Base-by-base conservation (phyloP, 2,113 vertebrate genomes). In the Scomber colias region DNA sequence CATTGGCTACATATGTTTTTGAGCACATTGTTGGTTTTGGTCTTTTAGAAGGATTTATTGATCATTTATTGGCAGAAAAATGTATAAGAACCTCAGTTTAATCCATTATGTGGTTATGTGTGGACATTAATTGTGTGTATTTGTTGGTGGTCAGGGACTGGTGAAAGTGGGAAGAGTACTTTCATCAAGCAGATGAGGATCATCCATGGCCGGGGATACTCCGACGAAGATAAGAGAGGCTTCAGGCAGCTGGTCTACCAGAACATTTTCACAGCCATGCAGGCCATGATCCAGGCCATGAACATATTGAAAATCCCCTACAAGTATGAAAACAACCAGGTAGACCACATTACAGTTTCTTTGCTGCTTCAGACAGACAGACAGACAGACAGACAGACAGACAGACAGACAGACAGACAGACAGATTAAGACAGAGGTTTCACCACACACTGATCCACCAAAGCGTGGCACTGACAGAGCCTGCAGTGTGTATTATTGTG, bases 261-360 rank as follows among this genome's bases (percentile, higher is more conserved):
- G 95, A 99, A 99, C 95, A 97, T 99, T 93, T 97, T 98, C 93
- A 99, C 97, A 16, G 96, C 98, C 83, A 96, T 97, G 96, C 97
- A 99, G 93, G 94, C 97, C 83, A 99, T 99, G 97, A 96, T 98
- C 91, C 96, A 95, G 83, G 97, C 97, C 71, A 99, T 97, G 97
- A 96, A 95, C 65, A 95, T 96, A 0, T 95, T 99, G 81, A 96
- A 97, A 92, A 99, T 99, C 87, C 96, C 96, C 11, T 99, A 99
- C 95, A 97, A 96, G 89, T 95, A 95, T 63, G 96, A 97, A 71
- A 87, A 96, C 88, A 99, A 98, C 86, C 95, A 97, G 97, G 97
- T 99, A 94, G 12, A 44, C 27, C 55, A 11, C 4, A 31, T 63
- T 0, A 1, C 60, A 80, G 5, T 27, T 44, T 55, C 15, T 24